phyloP scores from a whole-genome alignment of 1,140 invertebrate genomes.

The Andrena cerasifolii region DNA sequence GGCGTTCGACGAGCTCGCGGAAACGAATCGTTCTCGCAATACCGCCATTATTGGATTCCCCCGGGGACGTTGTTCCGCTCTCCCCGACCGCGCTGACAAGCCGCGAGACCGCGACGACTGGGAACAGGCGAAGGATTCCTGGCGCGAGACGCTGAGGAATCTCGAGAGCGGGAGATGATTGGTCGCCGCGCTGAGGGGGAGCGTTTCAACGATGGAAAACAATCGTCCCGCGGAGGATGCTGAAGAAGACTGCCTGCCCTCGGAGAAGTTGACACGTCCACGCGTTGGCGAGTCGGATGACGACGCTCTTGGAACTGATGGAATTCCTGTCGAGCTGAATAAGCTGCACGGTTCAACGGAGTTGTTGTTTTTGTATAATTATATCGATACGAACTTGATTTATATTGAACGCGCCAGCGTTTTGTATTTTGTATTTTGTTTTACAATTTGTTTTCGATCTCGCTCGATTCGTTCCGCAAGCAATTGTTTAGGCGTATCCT shows the following conservation, averaged over 20 bases:
- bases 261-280: too few species aligned
- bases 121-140: constrained; percentile 6
- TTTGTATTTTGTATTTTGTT: too few species aligned
- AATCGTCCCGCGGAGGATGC: background rate
- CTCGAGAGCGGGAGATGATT: background rate
- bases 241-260: background rate
- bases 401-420: too few species aligned
- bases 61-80: background rate
- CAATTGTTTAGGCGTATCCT: too few species aligned
- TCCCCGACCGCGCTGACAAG: background rate
- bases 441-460: too few species aligned
- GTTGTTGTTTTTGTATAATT: too few species aligned
- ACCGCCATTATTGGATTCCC: constrained; percentile 22
- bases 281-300: too few species aligned
- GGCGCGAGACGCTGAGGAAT: background rate
- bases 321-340: too few species aligned
- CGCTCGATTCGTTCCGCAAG: too few species aligned
- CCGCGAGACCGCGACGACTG: background rate
- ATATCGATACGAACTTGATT: too few species aligned
- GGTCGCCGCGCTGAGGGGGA: background rate
- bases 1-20: background rate
- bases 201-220: background rate
- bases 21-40: background rate
- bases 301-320: too few species aligned
- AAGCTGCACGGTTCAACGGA: too few species aligned